Percentiles rank a stretch among this genome's conserved stretches.
phyloP scores from a whole-genome alignment of 2,888 invertebrate species.

The Harpalus rufipes region DNA sequence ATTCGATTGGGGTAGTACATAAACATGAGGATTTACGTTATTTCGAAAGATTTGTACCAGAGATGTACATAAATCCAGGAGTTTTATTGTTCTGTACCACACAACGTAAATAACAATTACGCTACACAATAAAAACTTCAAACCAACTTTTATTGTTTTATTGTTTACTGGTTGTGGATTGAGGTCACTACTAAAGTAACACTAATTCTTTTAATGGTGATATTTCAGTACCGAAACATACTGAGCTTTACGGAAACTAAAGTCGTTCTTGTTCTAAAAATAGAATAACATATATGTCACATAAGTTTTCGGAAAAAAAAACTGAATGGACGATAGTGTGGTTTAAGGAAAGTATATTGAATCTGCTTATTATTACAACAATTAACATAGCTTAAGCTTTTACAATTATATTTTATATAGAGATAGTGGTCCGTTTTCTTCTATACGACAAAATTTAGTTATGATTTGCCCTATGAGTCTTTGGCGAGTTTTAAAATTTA shows the following conservation, averaged over 20 bases:
- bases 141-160: neutral
- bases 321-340: too few species aligned
- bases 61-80: neutral
- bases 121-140: neutral
- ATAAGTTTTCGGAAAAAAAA: too few species aligned
- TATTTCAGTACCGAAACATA: neutral
- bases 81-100: neutral
- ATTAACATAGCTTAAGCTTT: too few species aligned
- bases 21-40: constrained; percentile 50
- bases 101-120: constrained; percentile 2
- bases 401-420: too few species aligned
- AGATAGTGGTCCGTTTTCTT: too few species aligned
- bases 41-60: constrained; percentile 24
- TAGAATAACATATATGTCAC: too few species aligned
- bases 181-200: neutral
- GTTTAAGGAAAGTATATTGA: too few species aligned
- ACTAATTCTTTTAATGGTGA: neutral
- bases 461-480: too few species aligned
- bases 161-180: neutral
- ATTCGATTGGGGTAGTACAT: constrained; percentile 46
- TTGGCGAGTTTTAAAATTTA: too few species aligned
- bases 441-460: too few species aligned
- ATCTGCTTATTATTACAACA: too few species aligned
- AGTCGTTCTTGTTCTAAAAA: too few species aligned
- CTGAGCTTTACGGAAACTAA: neutral